phyloP scores from a whole-genome alignment of 1,140 invertebrate species.

The Mercenaria mercenaria region DNA sequence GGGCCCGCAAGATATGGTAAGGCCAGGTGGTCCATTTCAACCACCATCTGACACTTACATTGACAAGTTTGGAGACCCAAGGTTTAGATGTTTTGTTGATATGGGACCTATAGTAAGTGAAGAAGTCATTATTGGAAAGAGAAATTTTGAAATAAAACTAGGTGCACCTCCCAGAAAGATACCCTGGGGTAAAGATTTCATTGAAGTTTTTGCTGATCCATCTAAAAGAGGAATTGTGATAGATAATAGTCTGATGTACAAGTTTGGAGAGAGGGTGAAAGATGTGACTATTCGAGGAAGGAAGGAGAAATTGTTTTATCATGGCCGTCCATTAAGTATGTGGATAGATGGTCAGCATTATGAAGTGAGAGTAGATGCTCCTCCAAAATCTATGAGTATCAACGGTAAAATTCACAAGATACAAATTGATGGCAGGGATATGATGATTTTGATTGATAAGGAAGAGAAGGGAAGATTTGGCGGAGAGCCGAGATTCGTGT shows the following conservation, averaged over 20 bases:
- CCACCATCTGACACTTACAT: constrained; percentile 18
- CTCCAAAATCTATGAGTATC: constrained; percentile 81
- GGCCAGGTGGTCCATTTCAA: not conserved
- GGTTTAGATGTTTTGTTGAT: constrained; percentile 63
- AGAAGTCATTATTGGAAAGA: constrained; percentile 83
- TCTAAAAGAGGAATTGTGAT: constrained; percentile 77
- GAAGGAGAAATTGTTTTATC: constrained; percentile 79
- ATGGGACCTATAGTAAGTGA: constrained; percentile 71
- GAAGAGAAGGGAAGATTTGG: constrained; percentile 81
- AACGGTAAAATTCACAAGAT: constrained; percentile 77
- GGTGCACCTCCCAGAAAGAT: constrained; percentile 76
- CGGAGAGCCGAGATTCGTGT: constrained; percentile 80
- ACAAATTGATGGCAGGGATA: constrained; percentile 82
- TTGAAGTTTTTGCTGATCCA: constrained; percentile 78
- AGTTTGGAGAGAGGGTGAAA: constrained; percentile 82
- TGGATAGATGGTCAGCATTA: constrained; percentile 84
- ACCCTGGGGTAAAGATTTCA: constrained; percentile 61
- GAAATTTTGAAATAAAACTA: constrained; percentile 79
- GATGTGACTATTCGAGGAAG: constrained; percentile 74
- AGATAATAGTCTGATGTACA: constrained; percentile 78
- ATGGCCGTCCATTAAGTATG: constrained; percentile 78
- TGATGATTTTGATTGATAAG: constrained; percentile 83
- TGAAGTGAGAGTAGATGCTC: constrained; percentile 83
- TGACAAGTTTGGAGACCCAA: constrained; percentile 66
- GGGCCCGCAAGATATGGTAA: not conserved